Conservation (phyloP, 1,140 invertebrate genomes). For the Bombyx mandarina region DNA sequence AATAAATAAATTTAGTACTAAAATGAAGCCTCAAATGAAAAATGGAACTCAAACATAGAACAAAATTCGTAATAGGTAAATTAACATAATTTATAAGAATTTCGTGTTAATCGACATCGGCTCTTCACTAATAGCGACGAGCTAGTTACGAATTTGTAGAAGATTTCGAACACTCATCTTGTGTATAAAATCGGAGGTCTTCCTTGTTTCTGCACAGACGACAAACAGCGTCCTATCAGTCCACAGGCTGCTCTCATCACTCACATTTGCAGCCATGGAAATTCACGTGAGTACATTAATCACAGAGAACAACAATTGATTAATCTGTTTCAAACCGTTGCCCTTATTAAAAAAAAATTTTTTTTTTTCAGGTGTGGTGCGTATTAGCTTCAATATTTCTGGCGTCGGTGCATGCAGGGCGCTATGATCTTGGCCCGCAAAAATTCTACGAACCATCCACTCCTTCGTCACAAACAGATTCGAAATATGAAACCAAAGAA, state of each 20-base stretch:
- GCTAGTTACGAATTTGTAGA: slow-evolving; percentile 16
- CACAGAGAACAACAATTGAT: background rate
- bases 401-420: slow-evolving; percentile 5
- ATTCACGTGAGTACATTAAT: slow-evolving; percentile 13
- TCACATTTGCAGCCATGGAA: slow-evolving; percentile 14
- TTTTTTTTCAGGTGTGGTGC: slow-evolving; percentile 17
- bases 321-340: background rate
- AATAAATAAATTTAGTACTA: slow-evolving; percentile 1
- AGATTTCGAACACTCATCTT: slow-evolving; percentile 15
- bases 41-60: background rate
- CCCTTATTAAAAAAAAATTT: background rate
- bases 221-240: slow-evolving; percentile 8
- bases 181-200: slow-evolving; percentile 27
- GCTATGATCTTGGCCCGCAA: slow-evolving; percentile 25
- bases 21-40: background rate
- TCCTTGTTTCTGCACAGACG: slow-evolving; percentile 17
- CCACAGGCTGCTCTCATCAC: slow-evolving; percentile 9
- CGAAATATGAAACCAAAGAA: slow-evolving; percentile 37
- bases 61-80: slow-evolving; percentile 1
- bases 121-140: slow-evolving; percentile 6
- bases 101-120: slow-evolving; percentile 12
- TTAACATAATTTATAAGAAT: slow-evolving; percentile 9
- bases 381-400: slow-evolving; percentile 16
- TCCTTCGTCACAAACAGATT: slow-evolving; percentile 9
- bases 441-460: slow-evolving; percentile 19